Conservation (phyloP, 2,888 invertebrate genomes). For the Adelphocoris suturalis region DNA sequence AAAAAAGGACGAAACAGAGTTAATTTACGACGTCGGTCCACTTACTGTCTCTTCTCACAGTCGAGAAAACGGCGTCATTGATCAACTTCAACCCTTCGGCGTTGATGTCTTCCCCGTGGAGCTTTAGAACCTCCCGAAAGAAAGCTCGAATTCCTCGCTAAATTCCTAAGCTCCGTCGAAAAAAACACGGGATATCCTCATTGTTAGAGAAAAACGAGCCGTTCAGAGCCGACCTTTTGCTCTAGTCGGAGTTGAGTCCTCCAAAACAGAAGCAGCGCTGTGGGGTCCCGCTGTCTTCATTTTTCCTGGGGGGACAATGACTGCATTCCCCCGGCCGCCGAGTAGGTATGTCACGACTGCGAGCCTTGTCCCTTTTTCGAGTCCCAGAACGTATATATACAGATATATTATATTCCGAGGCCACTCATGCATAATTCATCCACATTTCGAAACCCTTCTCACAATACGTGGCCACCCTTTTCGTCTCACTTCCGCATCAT, state of each 20-base stretch:
- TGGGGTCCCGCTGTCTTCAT: neutral
- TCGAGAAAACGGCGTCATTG: neutral
- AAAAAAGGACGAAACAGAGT: neutral
- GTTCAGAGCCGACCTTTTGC: neutral
- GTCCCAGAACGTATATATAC: neutral
- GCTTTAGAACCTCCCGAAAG: neutral
- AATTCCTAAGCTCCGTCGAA: neutral
- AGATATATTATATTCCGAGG: neutral
- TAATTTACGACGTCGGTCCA: neutral
- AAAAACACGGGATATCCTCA: slow-evolving; percentile 6
- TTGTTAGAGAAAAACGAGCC: neutral
- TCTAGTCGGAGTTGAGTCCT: neutral
- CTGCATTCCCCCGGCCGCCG: neutral
- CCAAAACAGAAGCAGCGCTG: neutral
- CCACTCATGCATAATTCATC: slow-evolving; percentile 34
- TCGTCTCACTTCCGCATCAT: slow-evolving; percentile 1
- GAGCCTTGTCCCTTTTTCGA: slow-evolving; percentile 21
- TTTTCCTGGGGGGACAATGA: slow-evolving; percentile 7
- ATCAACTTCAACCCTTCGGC: slow-evolving; percentile 10
- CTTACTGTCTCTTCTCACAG: neutral
- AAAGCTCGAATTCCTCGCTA: neutral
- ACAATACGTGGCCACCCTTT: neutral
- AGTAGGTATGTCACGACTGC: neutral
- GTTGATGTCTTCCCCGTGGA: slow-evolving; percentile 13
- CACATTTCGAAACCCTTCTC: neutral